These are phyloP conservation scores for Eurystomus gularis DNA, from an alignment of 2,113 vertebrate genomes.

Conservation along the genomic window DNA sequence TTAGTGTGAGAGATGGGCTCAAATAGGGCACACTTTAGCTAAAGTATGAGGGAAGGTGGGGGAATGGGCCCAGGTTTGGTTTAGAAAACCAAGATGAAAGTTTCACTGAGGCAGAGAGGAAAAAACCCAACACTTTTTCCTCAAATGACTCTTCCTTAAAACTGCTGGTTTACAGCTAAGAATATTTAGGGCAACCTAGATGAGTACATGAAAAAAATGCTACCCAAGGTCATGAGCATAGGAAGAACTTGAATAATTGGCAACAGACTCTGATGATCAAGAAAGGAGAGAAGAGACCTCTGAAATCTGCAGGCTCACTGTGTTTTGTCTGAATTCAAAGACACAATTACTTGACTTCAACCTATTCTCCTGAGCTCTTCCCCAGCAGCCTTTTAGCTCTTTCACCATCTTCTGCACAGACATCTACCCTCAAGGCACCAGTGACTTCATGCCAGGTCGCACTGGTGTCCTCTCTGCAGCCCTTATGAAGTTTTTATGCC, in stretches of 20 bases:
- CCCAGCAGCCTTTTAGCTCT: background rate
- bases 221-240: background rate
- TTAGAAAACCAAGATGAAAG: background rate
- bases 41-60: background rate
- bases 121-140: background rate
- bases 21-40: background rate
- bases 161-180: background rate
- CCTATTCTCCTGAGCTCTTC: background rate
- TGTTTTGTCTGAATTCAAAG: background rate
- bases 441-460: background rate
- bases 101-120: background rate
- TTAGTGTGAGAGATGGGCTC: background rate
- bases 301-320: background rate
- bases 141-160: background rate
- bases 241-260: background rate
- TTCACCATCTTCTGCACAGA: background rate
- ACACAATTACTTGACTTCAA: background rate
- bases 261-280: background rate
- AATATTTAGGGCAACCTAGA: background rate
- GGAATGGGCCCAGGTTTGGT: background rate
- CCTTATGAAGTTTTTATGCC: background rate
- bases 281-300: background rate
- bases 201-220: background rate
- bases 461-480: too few relatives aligned
- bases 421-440: background rate